Conservation (phyloP, 2,888 invertebrate species). For the Penaeus monodon region DNA sequence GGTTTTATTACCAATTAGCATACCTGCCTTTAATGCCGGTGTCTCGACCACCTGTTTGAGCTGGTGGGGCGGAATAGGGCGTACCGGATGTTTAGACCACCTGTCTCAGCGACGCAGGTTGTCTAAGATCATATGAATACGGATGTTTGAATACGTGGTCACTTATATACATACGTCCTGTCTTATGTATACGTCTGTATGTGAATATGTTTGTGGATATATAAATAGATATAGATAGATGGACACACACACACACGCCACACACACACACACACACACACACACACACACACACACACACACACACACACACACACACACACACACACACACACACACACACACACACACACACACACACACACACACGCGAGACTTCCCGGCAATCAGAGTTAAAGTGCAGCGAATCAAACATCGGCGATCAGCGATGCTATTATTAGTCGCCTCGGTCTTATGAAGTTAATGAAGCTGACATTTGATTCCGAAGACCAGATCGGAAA, state of each 20-base stretch:
- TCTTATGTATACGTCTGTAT: not conserved
- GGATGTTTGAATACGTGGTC: not conserved
- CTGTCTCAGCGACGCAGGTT: not conserved
- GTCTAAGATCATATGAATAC: not conserved
- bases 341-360: not conserved
- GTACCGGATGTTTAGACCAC: constrained; percentile 6
- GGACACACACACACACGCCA: not conserved
- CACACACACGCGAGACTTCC: too few relatives aligned
- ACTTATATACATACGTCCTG: not conserved
- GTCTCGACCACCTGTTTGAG: constrained; percentile 13
- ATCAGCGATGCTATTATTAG: too few relatives aligned
- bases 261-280: too few relatives aligned
- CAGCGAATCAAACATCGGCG: too few relatives aligned
- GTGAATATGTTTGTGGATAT: not conserved
- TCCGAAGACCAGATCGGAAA: too few relatives aligned
- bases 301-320: too few relatives aligned
- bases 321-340: too few relatives aligned
- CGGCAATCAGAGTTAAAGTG: too few relatives aligned
- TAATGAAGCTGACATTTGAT: too few relatives aligned
- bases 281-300: too few relatives aligned
- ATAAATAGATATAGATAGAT: not conserved
- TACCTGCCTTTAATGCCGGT: constrained; percentile 41
- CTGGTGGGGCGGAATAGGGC: not conserved
- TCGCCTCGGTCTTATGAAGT: too few relatives aligned
- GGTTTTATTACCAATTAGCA: constrained; percentile 49